These are phyloP conservation scores for Clivina fossor DNA, from an alignment of 2,888 invertebrate species.

Conservation along the genomic window DNA sequence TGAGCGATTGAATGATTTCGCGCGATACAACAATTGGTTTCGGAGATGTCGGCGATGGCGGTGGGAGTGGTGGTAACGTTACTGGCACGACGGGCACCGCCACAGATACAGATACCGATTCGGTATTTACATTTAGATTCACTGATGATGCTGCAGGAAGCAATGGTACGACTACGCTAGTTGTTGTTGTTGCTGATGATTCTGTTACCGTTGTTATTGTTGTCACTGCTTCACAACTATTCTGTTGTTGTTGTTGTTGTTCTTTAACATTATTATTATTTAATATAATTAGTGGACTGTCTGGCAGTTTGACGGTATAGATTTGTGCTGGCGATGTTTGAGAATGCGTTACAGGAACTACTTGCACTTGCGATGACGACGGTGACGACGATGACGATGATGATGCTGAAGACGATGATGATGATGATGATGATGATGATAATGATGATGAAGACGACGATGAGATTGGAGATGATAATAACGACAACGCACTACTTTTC, in stretches of 20 bases:
- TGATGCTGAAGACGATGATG: no score
- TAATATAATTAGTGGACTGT: conserved; percentile 18
- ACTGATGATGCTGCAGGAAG: conserved; percentile 1
- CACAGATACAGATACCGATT: conserved; percentile 9
- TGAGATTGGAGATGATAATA: no score
- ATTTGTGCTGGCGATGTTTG: conserved; percentile 14
- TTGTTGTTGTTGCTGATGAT: neutral
- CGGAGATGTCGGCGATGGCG: conserved; percentile 45
- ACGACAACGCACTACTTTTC: neutral
- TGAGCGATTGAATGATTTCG: conserved; percentile 43
- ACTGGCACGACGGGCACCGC: conserved; percentile 13
- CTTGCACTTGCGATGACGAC: neutral
- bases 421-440: neutral
- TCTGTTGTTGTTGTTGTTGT: neutral
- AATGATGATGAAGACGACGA: conserved; percentile 10
- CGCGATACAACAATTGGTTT: conserved; percentile 45
- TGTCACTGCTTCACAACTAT: neutral
- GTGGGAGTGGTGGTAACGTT: conserved; percentile 41
- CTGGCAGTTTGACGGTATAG: conserved; percentile 13
- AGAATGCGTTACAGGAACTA: conserved; percentile 1
- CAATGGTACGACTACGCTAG: neutral
- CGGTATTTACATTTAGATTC: conserved; percentile 25
- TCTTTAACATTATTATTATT: neutral
- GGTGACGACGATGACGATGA: neutral
- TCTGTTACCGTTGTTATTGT: neutral